Evolutionary conservation across 2,113 vertebrate species (phyloP).

Genomic region (Gallinago undulata): DNA sequence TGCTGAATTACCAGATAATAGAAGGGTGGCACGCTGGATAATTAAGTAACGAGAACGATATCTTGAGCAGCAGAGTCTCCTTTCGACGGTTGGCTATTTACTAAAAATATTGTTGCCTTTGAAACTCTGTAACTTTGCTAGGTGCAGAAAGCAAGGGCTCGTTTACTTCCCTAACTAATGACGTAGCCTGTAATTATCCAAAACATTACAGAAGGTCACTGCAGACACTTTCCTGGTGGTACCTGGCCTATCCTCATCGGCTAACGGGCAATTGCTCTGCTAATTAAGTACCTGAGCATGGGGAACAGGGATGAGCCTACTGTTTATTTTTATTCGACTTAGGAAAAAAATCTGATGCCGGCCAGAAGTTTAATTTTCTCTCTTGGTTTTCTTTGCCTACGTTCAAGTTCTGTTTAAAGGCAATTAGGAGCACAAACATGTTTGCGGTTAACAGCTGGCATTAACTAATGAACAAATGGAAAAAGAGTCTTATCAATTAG

Average conservation of each 20-base stretch:
- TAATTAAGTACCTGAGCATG: neutral
- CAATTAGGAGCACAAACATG: neutral
- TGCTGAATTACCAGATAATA: neutral
- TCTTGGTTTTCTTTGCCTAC: neutral
- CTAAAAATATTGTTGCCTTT: neutral
- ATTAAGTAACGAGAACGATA: neutral
- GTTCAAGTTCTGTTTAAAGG: neutral
- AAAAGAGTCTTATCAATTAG: neutral
- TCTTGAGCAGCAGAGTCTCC: neutral
- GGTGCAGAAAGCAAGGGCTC: neutral
- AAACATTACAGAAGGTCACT: neutral
- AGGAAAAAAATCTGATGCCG: neutral
- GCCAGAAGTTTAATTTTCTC: neutral
- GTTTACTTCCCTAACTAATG: neutral
- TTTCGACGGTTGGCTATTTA: neutral
- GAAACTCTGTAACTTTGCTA: neutral
- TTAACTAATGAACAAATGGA: neutral
- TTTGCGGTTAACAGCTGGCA: neutral
- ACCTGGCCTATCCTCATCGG: neutral
- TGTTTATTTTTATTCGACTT: neutral
- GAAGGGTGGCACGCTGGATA: neutral
- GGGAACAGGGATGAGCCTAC: neutral
- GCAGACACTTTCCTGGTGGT: neutral
- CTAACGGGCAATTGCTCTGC: neutral
- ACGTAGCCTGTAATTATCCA: neutral